Evolutionary conservation across 1,140 invertebrate genomes (phyloP).

Genomic region (Drosophila tropicalis): DNA sequence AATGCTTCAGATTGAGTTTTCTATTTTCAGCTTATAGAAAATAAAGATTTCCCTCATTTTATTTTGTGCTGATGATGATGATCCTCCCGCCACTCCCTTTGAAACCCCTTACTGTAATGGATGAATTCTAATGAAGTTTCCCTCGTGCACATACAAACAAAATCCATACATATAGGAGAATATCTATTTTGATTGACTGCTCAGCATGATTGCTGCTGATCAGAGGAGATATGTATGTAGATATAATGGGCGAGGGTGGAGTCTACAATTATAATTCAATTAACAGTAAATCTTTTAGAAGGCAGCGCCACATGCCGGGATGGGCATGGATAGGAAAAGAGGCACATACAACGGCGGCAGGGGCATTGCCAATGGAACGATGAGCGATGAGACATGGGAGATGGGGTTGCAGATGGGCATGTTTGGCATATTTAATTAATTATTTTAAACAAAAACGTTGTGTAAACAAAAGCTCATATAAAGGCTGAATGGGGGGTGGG

Average conservation of each 20-base stretch:
- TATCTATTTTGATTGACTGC: slow-evolving; percentile 72
- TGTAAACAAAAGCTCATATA: slow-evolving; percentile 51
- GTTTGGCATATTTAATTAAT: slow-evolving; percentile 77
- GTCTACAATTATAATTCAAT: slow-evolving; percentile 76
- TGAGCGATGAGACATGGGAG: slow-evolving; percentile 3
- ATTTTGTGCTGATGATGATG: background rate
- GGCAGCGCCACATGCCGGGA: slow-evolving; percentile 17
- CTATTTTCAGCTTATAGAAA: no score
- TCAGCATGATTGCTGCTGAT: slow-evolving; percentile 69
- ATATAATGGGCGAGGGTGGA: slow-evolving; percentile 23
- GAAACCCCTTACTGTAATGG: slow-evolving; percentile 32
- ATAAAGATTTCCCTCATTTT: background rate
- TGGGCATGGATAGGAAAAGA: background rate
- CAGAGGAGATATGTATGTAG: slow-evolving; percentile 24
- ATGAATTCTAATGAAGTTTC: slow-evolving; percentile 51
- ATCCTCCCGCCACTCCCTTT: slow-evolving; percentile 10
- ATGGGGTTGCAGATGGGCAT: slow-evolving; percentile 36
- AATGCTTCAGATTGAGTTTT: no score
- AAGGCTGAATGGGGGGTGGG: background rate
- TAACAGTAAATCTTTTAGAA: slow-evolving; percentile 64
- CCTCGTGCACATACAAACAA: slow-evolving; percentile 26
- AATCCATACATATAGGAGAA: slow-evolving; percentile 35
- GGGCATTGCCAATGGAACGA: slow-evolving; percentile 3
- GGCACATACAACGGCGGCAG: background rate
- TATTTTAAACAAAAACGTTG: slow-evolving; percentile 53